A percentile compares a stretch with the other conserved stretches of the same genome.
These are phyloP conservation scores for Stramonita haemastoma DNA, from an alignment of 2,888 invertebrate species.

Conservation along the genomic window DNA sequence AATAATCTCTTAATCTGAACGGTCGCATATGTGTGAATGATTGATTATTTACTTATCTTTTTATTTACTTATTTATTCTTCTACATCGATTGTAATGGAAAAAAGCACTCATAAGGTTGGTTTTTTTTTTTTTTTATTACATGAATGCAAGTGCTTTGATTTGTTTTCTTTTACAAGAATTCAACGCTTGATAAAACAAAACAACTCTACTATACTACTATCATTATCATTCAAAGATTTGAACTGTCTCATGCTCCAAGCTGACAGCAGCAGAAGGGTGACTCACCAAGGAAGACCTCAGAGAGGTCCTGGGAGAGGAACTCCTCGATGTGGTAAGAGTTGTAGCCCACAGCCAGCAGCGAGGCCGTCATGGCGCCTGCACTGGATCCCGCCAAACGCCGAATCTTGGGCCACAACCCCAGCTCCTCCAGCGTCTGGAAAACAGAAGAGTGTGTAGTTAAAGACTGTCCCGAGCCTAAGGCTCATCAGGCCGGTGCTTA, in stretches of 20 bases:
- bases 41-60: no score
- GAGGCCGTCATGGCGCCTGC: slow-evolving; percentile 72
- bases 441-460: neutral
- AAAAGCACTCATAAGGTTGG: no score
- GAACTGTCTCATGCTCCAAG: neutral
- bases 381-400: slow-evolving; percentile 68
- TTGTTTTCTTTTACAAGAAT: no score
- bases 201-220: neutral
- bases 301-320: slow-evolving; percentile 66
- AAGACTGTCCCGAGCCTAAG: neutral
- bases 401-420: slow-evolving; percentile 59
- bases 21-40: neutral
- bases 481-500: no score
- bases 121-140: no score
- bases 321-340: slow-evolving; percentile 62
- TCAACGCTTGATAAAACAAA: no score
- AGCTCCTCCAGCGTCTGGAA: slow-evolving; percentile 67
- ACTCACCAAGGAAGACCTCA: slow-evolving; percentile 59
- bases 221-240: neutral
- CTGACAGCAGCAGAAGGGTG: neutral
- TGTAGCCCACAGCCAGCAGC: slow-evolving; percentile 67
- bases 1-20: neutral
- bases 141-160: no score
- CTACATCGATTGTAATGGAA: no score
- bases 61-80: no score